Evolutionary conservation across 2,113 vertebrate species (phyloP), one percentile per base, ranked within the genome.

Genomic region (Psilopogon haemacephalus): DNA sequence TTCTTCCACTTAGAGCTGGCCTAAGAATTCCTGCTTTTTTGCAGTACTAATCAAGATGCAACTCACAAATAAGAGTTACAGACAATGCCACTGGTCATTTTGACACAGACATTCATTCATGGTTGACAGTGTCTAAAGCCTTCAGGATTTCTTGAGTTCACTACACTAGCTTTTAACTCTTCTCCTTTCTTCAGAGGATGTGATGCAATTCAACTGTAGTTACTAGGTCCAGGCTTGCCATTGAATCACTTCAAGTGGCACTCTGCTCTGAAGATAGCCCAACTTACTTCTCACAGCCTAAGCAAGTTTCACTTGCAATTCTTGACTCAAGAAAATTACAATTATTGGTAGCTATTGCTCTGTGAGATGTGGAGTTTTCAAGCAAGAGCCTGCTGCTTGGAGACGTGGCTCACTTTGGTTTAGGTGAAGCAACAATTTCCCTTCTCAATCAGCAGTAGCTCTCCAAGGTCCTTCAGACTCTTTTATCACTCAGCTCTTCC

Each of bases 391-490:
- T 17, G 17, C 23, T 33, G 48, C 62, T 55, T 7, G 7, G 52
- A n/a, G 38, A 15, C 1, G 6, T 1, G 2, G 35, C 11, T 86
- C 56, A 15, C 33, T 23, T 16, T 1, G 19, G 26, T 5, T 5
- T 1, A 18, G 12, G 8, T 13, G 17, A 88, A 20, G 62, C 5
- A 3, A 74, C 3, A 13, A 24, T 7, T 20, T 18, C 46, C 35
- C 35, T 54, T 64, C 75, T 71, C 78, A 59, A 5, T 5, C 54
- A 18, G 11, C 0, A 0, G 87, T 89, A 89, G 93, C 95, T 96
- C 93, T 96, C 95, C 95, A 86, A 77, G 94, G 91, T 96, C 63
- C 95, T 95, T 93, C 79, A 74, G 33, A 4, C 32, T 56, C 52
- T 38, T 67, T 54, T 1, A 26, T 58, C 46, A 5, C 32, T 76